Evolutionary conservation across 2,113 vertebrate species (phyloP), one percentile per base, ranked within the genome.

Genomic region (Emydura subglobosa): DNA sequence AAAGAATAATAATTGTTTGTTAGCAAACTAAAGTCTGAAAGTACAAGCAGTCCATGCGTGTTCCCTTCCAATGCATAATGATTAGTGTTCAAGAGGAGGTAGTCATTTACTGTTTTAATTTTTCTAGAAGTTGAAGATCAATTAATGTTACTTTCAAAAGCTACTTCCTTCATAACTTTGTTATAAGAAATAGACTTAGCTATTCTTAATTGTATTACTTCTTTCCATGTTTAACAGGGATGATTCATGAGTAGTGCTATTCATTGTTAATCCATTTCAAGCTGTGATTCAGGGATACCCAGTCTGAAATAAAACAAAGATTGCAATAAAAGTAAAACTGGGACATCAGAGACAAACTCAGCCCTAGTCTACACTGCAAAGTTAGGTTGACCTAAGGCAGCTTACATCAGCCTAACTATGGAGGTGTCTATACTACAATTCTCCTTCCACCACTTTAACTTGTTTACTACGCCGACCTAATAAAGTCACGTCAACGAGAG

Each of bases 181-280:
- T 57, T 27, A 90, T 85, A 49, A 92, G 44, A 91, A 88, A 74
- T 39, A 90, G 85, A 94, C 16, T n/a, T 17, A 53, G 78, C 11
- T 11, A 44, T 55, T 86, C 74, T 88, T 82, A 59, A 78, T 6
- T 78, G 29, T 50, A 91, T 72, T 88, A 39, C 39, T 86, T 16
- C 89, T 93, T 82, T 85, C 6, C 72, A 47, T 79, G n/a, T 83
- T 91, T 90, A 91, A 22, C 54, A 54, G 82, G 79, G 61, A 90
- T 86, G 86, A 95, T 86, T 93, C 88, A 90, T 50, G 79, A 94
- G n/a, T n/a, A 83, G 53, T 79, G 13, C 65, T 87, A 65, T 90
- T 95, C 6, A n/a, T 47, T 90, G 94, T 95, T 94, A 88, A 82
- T 95, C 79, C 27, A 76, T 87, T 94, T 95, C 84, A 90, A 87